These are phyloP conservation scores for Phylloscopus collybita DNA, from an alignment of 2,797 vertebrate genomes.

Conservation along the genomic window DNA sequence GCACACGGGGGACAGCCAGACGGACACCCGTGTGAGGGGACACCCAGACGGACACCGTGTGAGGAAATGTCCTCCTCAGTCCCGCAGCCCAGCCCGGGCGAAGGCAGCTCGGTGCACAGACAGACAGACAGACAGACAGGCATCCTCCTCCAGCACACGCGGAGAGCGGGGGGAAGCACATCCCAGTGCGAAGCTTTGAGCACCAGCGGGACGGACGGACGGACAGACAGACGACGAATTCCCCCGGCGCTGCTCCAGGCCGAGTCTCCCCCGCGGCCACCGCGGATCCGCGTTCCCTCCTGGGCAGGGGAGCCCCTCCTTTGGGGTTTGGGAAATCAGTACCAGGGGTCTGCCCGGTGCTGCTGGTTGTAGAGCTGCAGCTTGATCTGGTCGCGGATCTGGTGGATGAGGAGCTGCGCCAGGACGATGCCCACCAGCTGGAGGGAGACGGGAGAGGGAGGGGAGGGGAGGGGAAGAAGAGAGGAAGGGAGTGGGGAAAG, in stretches of 20 bases:
- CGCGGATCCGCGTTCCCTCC: not conserved
- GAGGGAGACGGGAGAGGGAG: not conserved
- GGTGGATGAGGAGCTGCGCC: constrained; percentile 90
- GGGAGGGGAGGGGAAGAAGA: no score
- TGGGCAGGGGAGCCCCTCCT: not conserved
- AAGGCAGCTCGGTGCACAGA: not conserved
- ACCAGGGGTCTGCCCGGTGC: constrained; percentile 87
- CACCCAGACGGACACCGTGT: no score
- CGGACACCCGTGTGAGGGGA: no score
- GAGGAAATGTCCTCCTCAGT: fast-evolving
- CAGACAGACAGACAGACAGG: not conserved
- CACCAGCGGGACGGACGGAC: no score
- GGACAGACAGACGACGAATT: not conserved
- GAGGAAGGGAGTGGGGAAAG: no score
- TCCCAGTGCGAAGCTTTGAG: not conserved
- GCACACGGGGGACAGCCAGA: no score
- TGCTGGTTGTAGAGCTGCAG: constrained; percentile 88
- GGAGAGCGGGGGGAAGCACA: not conserved
- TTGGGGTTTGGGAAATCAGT: constrained; percentile 49
- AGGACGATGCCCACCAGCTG: constrained; percentile 93
- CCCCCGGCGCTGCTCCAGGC: not conserved
- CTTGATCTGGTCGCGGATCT: constrained; percentile 90
- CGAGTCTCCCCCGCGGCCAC: not conserved
- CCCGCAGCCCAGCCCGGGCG: fast-evolving
- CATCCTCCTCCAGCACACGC: not conserved